Evolutionary conservation across 2,888 invertebrate genomes (phyloP).

Genomic region (Amphipyra tragopoginis): DNA sequence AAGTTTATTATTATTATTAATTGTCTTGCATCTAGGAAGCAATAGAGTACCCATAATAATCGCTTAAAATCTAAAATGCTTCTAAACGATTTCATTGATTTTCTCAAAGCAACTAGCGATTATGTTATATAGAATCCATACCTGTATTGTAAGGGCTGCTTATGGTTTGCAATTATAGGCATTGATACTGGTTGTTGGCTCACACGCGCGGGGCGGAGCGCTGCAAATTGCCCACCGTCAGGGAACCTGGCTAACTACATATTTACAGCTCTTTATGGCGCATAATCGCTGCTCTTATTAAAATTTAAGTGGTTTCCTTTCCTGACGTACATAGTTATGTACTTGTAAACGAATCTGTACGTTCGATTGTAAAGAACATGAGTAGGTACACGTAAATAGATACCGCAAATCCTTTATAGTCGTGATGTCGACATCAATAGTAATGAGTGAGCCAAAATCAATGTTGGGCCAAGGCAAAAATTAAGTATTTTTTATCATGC

Average conservation of each 20-base stretch:
- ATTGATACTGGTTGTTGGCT: slow-evolving; percentile 52
- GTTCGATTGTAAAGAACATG: slow-evolving; percentile 60
- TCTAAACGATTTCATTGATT: slow-evolving; percentile 1
- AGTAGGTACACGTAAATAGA: slow-evolving; percentile 15
- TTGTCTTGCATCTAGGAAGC: too few relatives aligned
- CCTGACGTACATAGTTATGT: slow-evolving; percentile 74
- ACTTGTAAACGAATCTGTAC: slow-evolving; percentile 69
- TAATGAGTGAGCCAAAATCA: slow-evolving; percentile 33
- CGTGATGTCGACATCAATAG: neutral
- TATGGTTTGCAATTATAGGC: slow-evolving; percentile 57
- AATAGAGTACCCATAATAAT: too few relatives aligned
- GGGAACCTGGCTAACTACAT: slow-evolving; percentile 84
- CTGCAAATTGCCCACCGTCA: slow-evolving; percentile 72
- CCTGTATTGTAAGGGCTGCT: slow-evolving; percentile 41
- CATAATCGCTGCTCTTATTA: slow-evolving; percentile 89
- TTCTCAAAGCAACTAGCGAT: slow-evolving; percentile 10
- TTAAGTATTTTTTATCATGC: slow-evolving; percentile 37
- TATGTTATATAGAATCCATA: slow-evolving; percentile 15
- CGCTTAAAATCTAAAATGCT: too few relatives aligned
- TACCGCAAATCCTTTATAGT: neutral
- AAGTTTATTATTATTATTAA: too few relatives aligned
- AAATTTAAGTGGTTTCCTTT: slow-evolving; percentile 87
- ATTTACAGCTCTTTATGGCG: slow-evolving; percentile 86
- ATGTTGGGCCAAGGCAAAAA: slow-evolving; percentile 38
- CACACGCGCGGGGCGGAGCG: slow-evolving; percentile 55